phyloP scores from a whole-genome alignment of 1,140 invertebrate genomes.

The Condylostylus longicornis region DNA sequence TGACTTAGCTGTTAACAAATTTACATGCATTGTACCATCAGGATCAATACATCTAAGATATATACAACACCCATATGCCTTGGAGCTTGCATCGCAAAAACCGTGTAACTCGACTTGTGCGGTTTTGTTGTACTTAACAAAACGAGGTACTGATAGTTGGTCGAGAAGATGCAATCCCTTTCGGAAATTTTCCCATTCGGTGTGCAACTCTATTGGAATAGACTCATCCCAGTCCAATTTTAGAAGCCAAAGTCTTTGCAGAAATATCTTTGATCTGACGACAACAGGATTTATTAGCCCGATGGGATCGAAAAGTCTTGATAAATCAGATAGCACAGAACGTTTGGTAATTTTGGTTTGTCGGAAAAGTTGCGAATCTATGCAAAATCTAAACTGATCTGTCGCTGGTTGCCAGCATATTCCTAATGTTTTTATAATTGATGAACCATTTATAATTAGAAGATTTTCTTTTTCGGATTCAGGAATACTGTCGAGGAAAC shows the following conservation, averaged over 20 bases:
- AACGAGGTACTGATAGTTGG: not conserved
- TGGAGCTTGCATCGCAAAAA: too few species aligned
- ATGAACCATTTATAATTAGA: too few species aligned
- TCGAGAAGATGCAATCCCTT: conserved; percentile 3
- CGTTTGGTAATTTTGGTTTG: too few species aligned
- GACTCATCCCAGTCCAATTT: conserved; percentile 27
- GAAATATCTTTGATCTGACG: conserved; percentile 14
- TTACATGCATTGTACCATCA: not conserved
- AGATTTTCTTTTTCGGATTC: too few species aligned
- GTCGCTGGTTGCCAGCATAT: too few species aligned
- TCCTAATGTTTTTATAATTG: too few species aligned
- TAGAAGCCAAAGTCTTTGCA: conserved; percentile 20
- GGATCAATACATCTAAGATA: not conserved
- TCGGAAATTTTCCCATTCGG: conserved; percentile 11
- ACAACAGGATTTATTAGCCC: too few species aligned
- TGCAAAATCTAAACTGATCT: too few species aligned
- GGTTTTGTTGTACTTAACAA: not conserved
- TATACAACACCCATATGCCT: not conserved
- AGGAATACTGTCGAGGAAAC: conserved; percentile 4
- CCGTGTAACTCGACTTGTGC: not conserved
- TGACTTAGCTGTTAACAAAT: not conserved
- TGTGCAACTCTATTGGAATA: conserved; percentile 11
- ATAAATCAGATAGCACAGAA: too few species aligned
- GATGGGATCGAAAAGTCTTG: too few species aligned
- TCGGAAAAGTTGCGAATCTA: too few species aligned